A percentile compares a stretch with the other conserved stretches of the same genome.
Conservation (phyloP, 2,113 vertebrate species). For the Entelurus aequoreus region DNA sequence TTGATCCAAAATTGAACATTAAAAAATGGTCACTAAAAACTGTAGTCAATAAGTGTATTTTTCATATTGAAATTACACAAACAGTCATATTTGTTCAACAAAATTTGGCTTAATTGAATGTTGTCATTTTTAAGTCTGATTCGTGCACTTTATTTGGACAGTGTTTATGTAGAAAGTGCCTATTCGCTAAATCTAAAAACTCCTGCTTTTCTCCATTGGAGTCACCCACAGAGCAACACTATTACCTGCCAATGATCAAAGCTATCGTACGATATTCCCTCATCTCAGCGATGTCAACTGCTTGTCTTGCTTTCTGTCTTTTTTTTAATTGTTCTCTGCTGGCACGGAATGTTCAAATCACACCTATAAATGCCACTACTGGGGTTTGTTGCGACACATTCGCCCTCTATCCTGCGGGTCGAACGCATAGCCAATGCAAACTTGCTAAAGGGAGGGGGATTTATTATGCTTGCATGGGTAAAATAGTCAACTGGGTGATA, state of each 20-base stretch:
- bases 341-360: constrained; percentile 60
- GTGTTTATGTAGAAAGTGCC: constrained; percentile 78
- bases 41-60: not conserved
- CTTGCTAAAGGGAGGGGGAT: constrained; percentile 62
- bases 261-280: constrained; percentile 13
- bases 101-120: constrained; percentile 21
- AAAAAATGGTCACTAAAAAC: constrained; percentile 15
- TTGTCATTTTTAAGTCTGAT: constrained; percentile 14
- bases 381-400: constrained; percentile 61
- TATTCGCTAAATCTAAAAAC: constrained; percentile 58
- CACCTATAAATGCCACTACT: constrained; percentile 61
- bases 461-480: constrained; percentile 80
- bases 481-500: constrained; percentile 76
- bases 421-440: constrained; percentile 64
- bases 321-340: constrained; percentile 37
- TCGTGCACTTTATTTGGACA: constrained; percentile 49
- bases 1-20: constrained; percentile 16
- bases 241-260: not conserved
- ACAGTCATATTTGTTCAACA: constrained; percentile 28
- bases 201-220: not conserved
- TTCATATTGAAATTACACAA: not conserved
- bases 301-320: constrained; percentile 26
- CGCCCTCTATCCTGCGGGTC: constrained; percentile 58
- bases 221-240: not conserved
- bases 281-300: constrained; percentile 29